Base-by-base conservation (phyloP, 2,888 invertebrate species). In the Phyto melanocephala region DNA sequence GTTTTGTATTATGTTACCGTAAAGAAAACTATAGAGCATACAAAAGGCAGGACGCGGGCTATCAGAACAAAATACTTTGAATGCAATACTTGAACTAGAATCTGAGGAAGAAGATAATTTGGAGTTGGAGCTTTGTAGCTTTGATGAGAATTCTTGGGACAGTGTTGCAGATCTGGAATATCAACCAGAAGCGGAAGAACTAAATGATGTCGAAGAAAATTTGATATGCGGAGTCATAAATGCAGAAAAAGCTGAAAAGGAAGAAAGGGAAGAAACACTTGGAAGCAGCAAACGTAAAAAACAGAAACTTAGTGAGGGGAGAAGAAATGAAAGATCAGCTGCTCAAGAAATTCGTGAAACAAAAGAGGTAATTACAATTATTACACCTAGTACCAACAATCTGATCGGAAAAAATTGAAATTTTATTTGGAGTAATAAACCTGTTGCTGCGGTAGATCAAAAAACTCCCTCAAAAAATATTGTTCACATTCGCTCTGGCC, bases 391-490 rank as follows among this genome's bases (percentile, higher is more conserved):
- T 40, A 47, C 52, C 52, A 24, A 24, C 52, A 22, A 24, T 24
- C 52, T 24, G 52, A 24, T 24, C 52, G 52, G n/a, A n/a, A n/a
- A n/a, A n/a, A n/a, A n/a, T n/a, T n/a, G n/a, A n/a, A n/a, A n/a
- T n/a, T n/a, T n/a, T 58, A 45, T 47, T 45, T 71, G 47, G 50
- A 72, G 72, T 52, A 72, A 62, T 62, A 60, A 58, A 50, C 72
- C 60, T 72, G 60, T 72, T 60, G 72, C 72, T 72, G 72, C 22
- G 52, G 40, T 60, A 60, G 71, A 60, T 60, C 72, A 72, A 72
- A 72, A 62, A 52, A 54, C 54, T 52, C 62, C 72, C 62, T 74
- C 35, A 47, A 72, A 56, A 72, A 62, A 62, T 71, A 60, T 45
- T 58, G 60, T 58, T 33, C 47, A 72, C 72, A 62, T n/a, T n/a